Conservation (phyloP, 2,113 vertebrate genomes). For the Apteryx owenii region DNA sequence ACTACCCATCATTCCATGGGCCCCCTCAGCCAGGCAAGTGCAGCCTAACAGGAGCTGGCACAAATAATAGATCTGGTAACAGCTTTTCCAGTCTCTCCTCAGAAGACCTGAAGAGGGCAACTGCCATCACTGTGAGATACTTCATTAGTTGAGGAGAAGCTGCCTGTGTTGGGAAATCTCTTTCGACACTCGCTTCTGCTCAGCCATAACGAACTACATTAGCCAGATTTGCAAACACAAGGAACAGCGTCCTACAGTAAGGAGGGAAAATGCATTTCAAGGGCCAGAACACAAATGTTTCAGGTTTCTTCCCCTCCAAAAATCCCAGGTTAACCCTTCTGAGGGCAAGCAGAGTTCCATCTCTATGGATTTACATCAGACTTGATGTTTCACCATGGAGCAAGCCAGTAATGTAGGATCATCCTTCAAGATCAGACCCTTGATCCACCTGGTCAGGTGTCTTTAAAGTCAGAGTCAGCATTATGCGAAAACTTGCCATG, state of each 20-base stretch:
- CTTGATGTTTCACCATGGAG: background rate
- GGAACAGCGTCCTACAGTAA: conserved; percentile 51
- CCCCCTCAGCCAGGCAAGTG: background rate
- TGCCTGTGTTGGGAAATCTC: conserved; percentile 6
- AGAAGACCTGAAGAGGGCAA: background rate
- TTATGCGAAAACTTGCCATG: background rate
- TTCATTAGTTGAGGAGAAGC: background rate
- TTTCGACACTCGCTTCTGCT: conserved; percentile 13
- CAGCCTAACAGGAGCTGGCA: background rate
- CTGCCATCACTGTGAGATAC: background rate
- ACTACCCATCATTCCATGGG: background rate
- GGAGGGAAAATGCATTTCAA: conserved; percentile 35
- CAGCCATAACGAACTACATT: conserved; percentile 21
- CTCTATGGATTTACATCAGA: background rate
- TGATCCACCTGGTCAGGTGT: background rate
- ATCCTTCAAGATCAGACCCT: background rate
- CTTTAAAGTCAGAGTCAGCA: background rate
- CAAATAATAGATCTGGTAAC: conserved; percentile 4
- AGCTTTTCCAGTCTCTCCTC: background rate
- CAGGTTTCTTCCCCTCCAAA: conserved; percentile 21
- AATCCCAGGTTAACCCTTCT: conserved; percentile 12
- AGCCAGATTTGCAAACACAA: conserved; percentile 31
- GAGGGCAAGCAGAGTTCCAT: background rate
- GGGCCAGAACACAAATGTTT: background rate
- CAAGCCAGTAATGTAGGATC: background rate